Percentiles rank a stretch among this genome's conserved stretches.
phyloP scores from a whole-genome alignment of 2,888 invertebrate species.

The Habroteleia sp. region DNA sequence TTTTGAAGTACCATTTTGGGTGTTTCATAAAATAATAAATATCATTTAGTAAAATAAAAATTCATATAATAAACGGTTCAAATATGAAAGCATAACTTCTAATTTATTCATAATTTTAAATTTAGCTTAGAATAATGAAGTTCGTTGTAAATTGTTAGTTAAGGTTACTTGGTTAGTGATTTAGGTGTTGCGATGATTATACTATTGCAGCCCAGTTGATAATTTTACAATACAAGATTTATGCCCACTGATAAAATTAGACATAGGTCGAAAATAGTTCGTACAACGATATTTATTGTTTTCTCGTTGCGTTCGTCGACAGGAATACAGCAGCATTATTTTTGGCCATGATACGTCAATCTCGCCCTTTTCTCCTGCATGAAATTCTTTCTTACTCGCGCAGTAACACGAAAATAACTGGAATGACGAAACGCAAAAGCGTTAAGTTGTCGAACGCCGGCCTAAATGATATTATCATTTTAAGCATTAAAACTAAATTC shows the following conservation, averaged over 20 bases:
- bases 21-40: too few relatives aligned
- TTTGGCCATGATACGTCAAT: constrained; percentile 56
- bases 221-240: constrained; percentile 29
- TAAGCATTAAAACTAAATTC: constrained; percentile 6
- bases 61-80: too few relatives aligned
- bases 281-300: constrained; percentile 58
- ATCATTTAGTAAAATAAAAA: too few relatives aligned
- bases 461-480: constrained; percentile 2
- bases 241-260: constrained; percentile 25
- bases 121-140: too few relatives aligned
- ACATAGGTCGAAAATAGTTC: constrained; percentile 43
- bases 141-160: too few relatives aligned
- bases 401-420: constrained; percentile 46
- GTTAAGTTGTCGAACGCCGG: constrained; percentile 8
- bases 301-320: constrained; percentile 50
- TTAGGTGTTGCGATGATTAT: too few relatives aligned
- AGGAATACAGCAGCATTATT: constrained; percentile 54
- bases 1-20: too few relatives aligned
- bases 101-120: too few relatives aligned
- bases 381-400: constrained; percentile 50
- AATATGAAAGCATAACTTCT: too few relatives aligned
- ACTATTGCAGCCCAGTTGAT: too few relatives aligned
- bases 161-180: too few relatives aligned
- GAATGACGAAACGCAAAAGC: constrained; percentile 32
- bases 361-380: constrained; percentile 40